Percentiles rank a stretch among this genome's conserved stretches.
Conservation (phyloP, 2,888 invertebrate species). For the Branchipolynoe longqiensis region DNA sequence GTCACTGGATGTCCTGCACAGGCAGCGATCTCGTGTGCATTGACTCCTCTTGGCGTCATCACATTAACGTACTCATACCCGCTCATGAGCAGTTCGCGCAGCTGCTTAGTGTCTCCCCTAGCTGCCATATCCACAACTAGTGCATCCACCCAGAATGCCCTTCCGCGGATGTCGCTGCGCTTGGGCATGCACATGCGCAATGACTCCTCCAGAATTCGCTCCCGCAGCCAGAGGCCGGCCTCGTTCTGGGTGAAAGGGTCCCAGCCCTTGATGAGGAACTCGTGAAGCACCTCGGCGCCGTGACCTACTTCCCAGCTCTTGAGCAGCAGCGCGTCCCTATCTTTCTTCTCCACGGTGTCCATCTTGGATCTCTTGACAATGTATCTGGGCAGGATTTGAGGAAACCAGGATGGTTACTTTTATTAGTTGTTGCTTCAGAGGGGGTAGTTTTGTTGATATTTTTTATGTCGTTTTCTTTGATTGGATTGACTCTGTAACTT, state of each 20-base stretch:
- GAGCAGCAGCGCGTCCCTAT: not conserved
- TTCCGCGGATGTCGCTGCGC: not conserved
- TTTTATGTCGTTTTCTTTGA: too few species aligned
- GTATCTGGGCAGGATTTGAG: not conserved
- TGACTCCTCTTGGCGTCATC: not conserved
- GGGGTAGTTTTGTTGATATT: too few species aligned
- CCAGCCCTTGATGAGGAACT: not conserved
- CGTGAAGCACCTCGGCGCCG: slow-evolving; percentile 21
- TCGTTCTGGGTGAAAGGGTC: not conserved
- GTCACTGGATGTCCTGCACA: not conserved
- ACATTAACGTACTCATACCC: slow-evolving; percentile 11
- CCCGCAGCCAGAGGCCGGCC: slow-evolving; percentile 6
- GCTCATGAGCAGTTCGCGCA: not conserved
- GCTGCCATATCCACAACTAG: slow-evolving; percentile 16
- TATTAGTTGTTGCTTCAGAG: too few species aligned
- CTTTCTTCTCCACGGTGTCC: not conserved
- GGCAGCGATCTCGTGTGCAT: not conserved
- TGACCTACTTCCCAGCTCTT: slow-evolving; percentile 12
- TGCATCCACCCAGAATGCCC: slow-evolving; percentile 20
- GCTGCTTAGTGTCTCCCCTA: not conserved
- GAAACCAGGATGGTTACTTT: too few species aligned
- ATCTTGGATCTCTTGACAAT: not conserved
- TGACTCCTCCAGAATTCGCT: not conserved
- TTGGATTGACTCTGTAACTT: too few species aligned
- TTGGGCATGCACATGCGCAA: not conserved